Evolutionary conservation across 2,797 vertebrate genomes (phyloP).

Genomic region (Anguilla pacifica): DNA sequence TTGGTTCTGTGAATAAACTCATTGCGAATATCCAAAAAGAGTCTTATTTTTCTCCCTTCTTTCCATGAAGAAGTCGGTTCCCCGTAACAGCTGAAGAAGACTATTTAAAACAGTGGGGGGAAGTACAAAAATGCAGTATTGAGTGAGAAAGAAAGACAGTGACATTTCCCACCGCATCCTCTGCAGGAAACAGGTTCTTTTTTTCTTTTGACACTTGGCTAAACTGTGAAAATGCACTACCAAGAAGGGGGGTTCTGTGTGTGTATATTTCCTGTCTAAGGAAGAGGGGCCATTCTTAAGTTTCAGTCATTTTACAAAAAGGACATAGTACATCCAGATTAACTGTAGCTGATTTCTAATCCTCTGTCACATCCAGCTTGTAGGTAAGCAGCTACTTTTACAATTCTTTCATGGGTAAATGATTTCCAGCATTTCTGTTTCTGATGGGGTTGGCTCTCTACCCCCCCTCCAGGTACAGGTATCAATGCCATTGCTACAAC

Average conservation of each 20-base stretch:
- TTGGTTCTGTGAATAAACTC: background rate
- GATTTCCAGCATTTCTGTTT: background rate
- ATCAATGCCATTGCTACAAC: background rate
- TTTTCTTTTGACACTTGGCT: background rate
- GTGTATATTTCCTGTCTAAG: background rate
- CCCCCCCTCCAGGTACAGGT: no score
- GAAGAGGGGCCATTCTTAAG: background rate
- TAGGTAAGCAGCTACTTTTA: background rate
- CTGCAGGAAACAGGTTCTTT: background rate
- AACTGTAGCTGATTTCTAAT: background rate
- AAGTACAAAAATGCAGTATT: background rate
- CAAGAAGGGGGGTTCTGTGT: background rate
- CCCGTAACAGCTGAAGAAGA: background rate
- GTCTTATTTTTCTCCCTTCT: background rate
- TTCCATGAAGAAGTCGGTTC: background rate
- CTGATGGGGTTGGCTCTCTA: no score
- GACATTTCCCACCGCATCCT: background rate
- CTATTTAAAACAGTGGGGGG: background rate
- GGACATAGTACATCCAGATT: background rate
- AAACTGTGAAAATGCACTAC: background rate
- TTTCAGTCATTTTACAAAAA: background rate
- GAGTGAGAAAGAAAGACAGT: constrained; percentile 7
- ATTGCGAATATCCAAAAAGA: background rate
- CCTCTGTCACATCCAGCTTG: background rate
- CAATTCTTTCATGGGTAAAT: no score